These are phyloP conservation scores for Sarcophaga carnaria DNA, from an alignment of 2,888 invertebrate genomes.

Conservation along the genomic window DNA sequence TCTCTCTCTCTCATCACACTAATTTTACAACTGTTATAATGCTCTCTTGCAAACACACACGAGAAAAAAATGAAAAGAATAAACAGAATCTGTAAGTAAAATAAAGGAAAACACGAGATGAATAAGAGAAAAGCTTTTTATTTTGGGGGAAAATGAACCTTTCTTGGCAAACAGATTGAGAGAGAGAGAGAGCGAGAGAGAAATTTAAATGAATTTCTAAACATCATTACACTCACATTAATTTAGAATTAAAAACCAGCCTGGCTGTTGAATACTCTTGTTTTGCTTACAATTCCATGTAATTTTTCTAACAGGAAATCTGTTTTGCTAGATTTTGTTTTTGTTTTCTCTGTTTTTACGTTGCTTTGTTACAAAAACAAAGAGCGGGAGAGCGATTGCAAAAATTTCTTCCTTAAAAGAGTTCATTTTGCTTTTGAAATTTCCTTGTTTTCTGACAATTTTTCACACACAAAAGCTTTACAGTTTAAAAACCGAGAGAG, in stretches of 20 bases:
- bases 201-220: neutral
- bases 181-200: neutral
- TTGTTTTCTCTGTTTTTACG: neutral
- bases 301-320: too few relatives aligned
- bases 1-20: too few relatives aligned
- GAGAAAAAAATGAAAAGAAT: too few relatives aligned
- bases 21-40: neutral
- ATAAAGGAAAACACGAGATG: neutral
- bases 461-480: neutral
- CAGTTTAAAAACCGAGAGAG: neutral
- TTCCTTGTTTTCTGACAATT: neutral
- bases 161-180: neutral
- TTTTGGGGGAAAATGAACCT: neutral
- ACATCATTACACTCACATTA: too few relatives aligned
- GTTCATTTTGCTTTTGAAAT: neutral
- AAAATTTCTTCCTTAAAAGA: neutral
- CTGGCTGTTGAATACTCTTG: too few relatives aligned
- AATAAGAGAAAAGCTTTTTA: neutral
- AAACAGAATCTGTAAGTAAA: neutral
- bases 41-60: neutral
- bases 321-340: too few relatives aligned
- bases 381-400: neutral
- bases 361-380: too few relatives aligned
- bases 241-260: too few relatives aligned
- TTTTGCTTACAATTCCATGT: too few relatives aligned